Conservation (phyloP, 2,113 vertebrate species). For the Cephalophus harveyi region DNA sequence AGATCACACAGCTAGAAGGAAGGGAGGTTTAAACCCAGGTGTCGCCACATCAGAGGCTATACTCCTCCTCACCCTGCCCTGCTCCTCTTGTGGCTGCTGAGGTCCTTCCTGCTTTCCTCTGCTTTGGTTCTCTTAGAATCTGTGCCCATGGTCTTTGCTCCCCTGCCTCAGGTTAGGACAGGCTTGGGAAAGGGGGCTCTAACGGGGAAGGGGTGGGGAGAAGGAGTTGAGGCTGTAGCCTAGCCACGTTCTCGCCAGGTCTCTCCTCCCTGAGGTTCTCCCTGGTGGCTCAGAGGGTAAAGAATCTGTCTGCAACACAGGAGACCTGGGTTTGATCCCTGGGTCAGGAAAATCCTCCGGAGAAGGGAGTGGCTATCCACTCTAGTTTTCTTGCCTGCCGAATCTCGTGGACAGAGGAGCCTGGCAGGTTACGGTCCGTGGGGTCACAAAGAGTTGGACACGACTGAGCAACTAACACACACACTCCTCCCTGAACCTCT, state of each 20-base stretch:
- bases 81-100: not conserved
- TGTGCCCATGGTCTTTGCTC: not conserved
- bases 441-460: not conserved
- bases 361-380: not conserved
- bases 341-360: not conserved
- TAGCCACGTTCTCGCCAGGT: not conserved
- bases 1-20: not conserved
- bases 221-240: not conserved
- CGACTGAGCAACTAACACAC: not conserved
- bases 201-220: fast-evolving
- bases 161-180: not conserved
- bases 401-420: not conserved
- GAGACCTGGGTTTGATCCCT: not conserved
- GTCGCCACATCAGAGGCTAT: fast-evolving
- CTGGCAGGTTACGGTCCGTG: not conserved
- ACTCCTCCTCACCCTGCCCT: not conserved
- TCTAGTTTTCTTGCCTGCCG: not conserved
- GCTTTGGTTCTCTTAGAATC: not conserved
- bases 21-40: not conserved
- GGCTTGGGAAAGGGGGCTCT: not conserved
- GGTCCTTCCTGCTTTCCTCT: not conserved
- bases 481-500: not conserved
- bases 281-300: not conserved
- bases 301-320: not conserved
- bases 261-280: not conserved